Percentiles rank a stretch among this genome's conserved stretches.
These are phyloP conservation scores for Brachyhypopomus gauderio DNA, from an alignment of 2,113 vertebrate genomes.

Conservation along the genomic window DNA sequence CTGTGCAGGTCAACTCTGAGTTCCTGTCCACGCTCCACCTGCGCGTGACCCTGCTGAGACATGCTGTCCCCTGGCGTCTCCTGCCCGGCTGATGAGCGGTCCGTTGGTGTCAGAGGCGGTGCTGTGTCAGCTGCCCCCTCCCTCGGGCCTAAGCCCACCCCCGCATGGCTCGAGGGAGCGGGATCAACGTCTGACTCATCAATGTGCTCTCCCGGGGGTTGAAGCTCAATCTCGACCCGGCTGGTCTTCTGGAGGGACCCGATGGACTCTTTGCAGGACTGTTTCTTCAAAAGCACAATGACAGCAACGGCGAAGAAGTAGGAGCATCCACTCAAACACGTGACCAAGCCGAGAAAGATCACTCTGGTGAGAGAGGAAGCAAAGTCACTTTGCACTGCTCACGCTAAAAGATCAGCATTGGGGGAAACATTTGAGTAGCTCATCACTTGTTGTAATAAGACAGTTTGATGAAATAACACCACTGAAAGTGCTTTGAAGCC, in stretches of 20 bases:
- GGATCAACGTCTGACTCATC: not conserved
- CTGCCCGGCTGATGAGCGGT: not conserved
- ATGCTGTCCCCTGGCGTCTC: not conserved
- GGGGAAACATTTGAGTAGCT: no score
- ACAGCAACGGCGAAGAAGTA: constrained; percentile 70
- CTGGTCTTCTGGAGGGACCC: not conserved
- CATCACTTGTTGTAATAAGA: no score
- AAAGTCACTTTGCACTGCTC: not conserved
- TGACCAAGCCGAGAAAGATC: constrained; percentile 72
- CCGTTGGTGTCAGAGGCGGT: not conserved
- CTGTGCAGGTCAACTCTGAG: not conserved
- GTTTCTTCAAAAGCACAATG: constrained; percentile 68
- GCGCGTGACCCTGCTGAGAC: not conserved
- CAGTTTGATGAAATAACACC: no score
- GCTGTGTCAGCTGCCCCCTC: not conserved
- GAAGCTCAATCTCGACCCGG: constrained; percentile 56
- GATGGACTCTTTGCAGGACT: constrained; percentile 55
- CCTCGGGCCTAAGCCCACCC: not conserved
- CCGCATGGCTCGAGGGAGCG: not conserved
- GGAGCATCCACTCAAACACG: constrained; percentile 69
- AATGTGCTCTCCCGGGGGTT: not conserved
- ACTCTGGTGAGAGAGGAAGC: constrained; percentile 58
- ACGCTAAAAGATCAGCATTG: not conserved
- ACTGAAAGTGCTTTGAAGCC: no score
- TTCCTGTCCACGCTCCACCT: not conserved